Evolutionary conservation across 2,888 invertebrate genomes (phyloP), one percentile per base, ranked within the genome.

Genomic region (Lepidonotus clava): DNA sequence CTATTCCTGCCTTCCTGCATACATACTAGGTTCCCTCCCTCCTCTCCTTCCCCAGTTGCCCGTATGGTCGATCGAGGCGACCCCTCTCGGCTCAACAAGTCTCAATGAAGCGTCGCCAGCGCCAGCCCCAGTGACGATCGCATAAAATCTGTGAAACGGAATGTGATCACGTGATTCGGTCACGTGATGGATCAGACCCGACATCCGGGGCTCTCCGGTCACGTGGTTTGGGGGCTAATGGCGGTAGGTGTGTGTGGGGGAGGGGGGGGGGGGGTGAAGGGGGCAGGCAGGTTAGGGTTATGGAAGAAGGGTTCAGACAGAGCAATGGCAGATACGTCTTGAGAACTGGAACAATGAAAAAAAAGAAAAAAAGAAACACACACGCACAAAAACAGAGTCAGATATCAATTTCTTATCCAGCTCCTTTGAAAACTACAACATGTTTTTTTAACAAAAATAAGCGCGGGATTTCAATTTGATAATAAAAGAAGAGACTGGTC

Each of bases 91-190:
- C 14, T 14, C 14, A n/a, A 8, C 8, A 8, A 8, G n/a, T n/a
- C 24, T 24, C 14, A 24, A 56, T n/a, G 8, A 56, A 5, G 14
- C 56, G 14, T n/a, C 56, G 5, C 24, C 56, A 14, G n/a, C 21
- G 8, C 46, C 46, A 6, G 6, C 6, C 46, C 8, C 21, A 24
- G 5, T 14, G 14, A 56, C 56, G 14, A 24, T n/a, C 21, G 5
- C 28, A 24, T 24, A 24, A 24, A 4, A 24, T 66, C 66, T 66
- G 66, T 66, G 66, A 66, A 24, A 66, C 66, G 66, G 66, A 66
- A 66, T 66, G 66, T 66, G 66, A 66, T 66, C 53, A 66, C 32
- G 66, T 66, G 66, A 66, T 66, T n/a, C 8, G 32, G 66, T 66
- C 66, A 66, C 66, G 28, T 66, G 66, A 66, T 32, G 66, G 32